A percentile compares a stretch with the other conserved stretches of the same genome.
Evolutionary conservation across 2,888 invertebrate genomes (phyloP).

Genomic region (Melipona bicolor): DNA sequence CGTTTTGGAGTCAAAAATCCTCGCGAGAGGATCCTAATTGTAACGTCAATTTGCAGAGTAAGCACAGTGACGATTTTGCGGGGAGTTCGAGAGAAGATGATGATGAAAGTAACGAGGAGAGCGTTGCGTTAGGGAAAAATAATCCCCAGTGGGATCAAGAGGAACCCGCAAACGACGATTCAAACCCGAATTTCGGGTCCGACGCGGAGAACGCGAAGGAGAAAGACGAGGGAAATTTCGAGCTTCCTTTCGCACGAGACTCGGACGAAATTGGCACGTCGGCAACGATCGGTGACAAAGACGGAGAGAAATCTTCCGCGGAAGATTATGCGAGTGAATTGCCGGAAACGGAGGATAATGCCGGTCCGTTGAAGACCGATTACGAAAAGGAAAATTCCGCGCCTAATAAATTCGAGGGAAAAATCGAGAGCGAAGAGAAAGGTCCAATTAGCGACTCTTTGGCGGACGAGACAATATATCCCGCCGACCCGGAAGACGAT

Average conservation of each 20-base stretch:
- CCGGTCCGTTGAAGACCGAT: constrained; percentile 12
- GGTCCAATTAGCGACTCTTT: not conserved
- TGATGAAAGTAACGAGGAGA: too few relatives aligned
- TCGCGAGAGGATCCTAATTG: not conserved
- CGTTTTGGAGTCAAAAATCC: too few relatives aligned
- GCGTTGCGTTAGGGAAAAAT: not conserved
- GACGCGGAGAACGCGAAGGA: too few relatives aligned
- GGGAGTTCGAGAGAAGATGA: not conserved
- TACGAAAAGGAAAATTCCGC: constrained; percentile 9
- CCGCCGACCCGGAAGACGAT: too few relatives aligned
- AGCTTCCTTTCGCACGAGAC: too few relatives aligned
- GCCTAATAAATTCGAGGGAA: not conserved
- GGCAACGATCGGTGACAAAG: not conserved
- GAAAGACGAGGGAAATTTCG: too few relatives aligned
- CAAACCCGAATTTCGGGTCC: not conserved
- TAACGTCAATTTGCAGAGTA: not conserved
- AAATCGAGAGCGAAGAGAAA: not conserved
- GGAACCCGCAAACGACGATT: not conserved
- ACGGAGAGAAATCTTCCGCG: not conserved
- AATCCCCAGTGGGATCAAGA: not conserved
- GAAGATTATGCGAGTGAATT: constrained; percentile 7
- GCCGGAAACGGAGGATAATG: constrained; percentile 19
- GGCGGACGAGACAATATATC: not conserved
- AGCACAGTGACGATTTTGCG: not conserved
- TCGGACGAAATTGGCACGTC: not conserved